Evolutionary conservation across 1,140 invertebrate genomes (phyloP).

Genomic region (Aphaenogaster ashmeadi): DNA sequence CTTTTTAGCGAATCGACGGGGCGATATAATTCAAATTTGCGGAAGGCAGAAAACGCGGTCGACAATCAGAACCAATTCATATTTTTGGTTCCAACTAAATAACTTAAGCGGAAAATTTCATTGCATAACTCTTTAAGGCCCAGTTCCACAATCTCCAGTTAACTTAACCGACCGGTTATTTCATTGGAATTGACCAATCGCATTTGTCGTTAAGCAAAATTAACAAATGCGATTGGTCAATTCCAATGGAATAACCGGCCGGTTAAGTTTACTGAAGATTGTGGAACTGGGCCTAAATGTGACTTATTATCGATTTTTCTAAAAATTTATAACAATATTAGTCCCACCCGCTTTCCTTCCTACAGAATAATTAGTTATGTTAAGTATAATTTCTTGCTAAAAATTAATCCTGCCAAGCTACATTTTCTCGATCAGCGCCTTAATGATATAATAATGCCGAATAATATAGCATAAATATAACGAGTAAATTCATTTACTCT

Average conservation of each 20-base stretch:
- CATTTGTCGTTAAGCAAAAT: no score
- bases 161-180: no score
- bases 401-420: neutral
- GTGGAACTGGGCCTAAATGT: no score
- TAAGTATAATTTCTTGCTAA: neutral
- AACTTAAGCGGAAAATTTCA: neutral
- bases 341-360: no score
- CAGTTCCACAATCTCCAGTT: no score
- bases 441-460: neutral
- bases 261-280: no score
- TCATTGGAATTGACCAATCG: no score
- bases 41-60: neutral
- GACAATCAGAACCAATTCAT: neutral
- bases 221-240: no score
- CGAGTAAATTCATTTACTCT: neutral
- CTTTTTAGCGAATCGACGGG: neutral
- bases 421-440: neutral
- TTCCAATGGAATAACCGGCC: no score
- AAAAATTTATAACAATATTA: no score
- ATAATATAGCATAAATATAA: neutral
- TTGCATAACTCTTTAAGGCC: neutral
- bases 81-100: neutral
- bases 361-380: no score
- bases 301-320: neutral
- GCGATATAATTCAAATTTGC: neutral